These are phyloP conservation scores for Agrotis exclamationis DNA, from an alignment of 2,888 invertebrate species.

Conservation along the genomic window DNA sequence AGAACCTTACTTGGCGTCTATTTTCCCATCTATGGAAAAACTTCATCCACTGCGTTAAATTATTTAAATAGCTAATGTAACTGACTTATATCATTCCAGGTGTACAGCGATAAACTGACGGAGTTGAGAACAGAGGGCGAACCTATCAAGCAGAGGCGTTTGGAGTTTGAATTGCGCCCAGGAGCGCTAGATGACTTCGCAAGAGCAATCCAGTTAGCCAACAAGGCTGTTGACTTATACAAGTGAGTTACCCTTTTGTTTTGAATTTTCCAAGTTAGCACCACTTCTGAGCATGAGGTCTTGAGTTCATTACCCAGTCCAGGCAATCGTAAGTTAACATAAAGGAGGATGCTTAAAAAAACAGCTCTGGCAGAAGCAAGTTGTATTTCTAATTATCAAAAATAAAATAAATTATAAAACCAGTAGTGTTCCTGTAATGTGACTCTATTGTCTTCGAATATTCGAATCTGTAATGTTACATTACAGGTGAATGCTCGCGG, in stretches of 20 bases:
- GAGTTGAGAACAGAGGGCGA: conserved; percentile 95
- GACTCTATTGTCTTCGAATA: too few species aligned
- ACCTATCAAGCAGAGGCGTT: conserved; percentile 96
- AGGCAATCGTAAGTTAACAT: too few species aligned
- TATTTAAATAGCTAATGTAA: background rate
- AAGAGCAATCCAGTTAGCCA: conserved; percentile 94
- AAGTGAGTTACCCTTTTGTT: conserved; percentile 80
- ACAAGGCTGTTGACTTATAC: conserved; percentile 94
- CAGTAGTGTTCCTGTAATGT: too few species aligned
- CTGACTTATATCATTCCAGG: conserved; percentile 72
- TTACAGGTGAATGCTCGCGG: too few species aligned
- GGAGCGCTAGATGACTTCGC: conserved; percentile 95
- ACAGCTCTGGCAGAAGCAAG: too few species aligned
- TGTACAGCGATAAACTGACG: conserved; percentile 92
- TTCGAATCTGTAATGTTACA: too few species aligned
- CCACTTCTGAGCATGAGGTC: too few species aligned
- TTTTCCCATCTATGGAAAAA: too few species aligned
- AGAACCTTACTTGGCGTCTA: background rate
- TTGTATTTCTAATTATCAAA: too few species aligned
- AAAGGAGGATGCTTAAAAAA: too few species aligned
- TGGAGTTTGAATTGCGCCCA: conserved; percentile 96
- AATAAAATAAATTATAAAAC: too few species aligned
- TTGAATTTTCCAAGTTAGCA: background rate
- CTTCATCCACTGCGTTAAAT: background rate
- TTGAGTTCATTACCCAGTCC: too few species aligned